Conservation (phyloP, 1,140 invertebrate species). For the Drosophila orena region DNA sequence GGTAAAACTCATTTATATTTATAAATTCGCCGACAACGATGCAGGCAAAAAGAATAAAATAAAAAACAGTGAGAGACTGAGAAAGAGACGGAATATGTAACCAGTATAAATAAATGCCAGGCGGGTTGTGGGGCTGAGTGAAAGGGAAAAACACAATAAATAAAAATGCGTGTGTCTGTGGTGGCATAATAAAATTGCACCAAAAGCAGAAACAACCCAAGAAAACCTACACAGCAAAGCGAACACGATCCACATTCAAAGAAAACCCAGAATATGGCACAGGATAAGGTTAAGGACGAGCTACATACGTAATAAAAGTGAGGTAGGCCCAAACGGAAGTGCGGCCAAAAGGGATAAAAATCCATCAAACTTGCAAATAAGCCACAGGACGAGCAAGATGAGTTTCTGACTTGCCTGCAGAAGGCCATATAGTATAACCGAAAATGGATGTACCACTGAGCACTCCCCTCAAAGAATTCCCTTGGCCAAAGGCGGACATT, state of each 20-base stretch:
- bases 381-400: constrained; percentile 47
- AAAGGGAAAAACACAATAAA: constrained; percentile 66
- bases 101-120: constrained; percentile 45
- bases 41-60: constrained; percentile 30
- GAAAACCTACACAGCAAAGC: background rate
- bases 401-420: constrained; percentile 8
- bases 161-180: constrained; percentile 71
- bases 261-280: constrained; percentile 30
- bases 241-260: constrained; percentile 36
- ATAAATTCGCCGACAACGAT: constrained; percentile 77
- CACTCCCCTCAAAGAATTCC: constrained; percentile 7
- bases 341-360: constrained; percentile 75
- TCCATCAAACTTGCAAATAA: constrained; percentile 84
- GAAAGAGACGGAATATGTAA: constrained; percentile 37
- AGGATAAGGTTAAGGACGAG: constrained; percentile 19
- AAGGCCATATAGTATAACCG: constrained; percentile 3
- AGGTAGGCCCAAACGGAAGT: constrained; percentile 28
- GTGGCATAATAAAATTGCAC: constrained; percentile 74
- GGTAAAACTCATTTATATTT: constrained; percentile 82
- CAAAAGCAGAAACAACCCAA: constrained; percentile 31
- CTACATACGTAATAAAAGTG: constrained; percentile 34
- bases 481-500: constrained; percentile 30
- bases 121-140: too few relatives aligned
- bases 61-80: constrained; percentile 33
- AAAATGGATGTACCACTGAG: constrained; percentile 20